Evolutionary conservation across 2,888 invertebrate genomes (phyloP).

Genomic region (Lepidochitona cinerea): DNA sequence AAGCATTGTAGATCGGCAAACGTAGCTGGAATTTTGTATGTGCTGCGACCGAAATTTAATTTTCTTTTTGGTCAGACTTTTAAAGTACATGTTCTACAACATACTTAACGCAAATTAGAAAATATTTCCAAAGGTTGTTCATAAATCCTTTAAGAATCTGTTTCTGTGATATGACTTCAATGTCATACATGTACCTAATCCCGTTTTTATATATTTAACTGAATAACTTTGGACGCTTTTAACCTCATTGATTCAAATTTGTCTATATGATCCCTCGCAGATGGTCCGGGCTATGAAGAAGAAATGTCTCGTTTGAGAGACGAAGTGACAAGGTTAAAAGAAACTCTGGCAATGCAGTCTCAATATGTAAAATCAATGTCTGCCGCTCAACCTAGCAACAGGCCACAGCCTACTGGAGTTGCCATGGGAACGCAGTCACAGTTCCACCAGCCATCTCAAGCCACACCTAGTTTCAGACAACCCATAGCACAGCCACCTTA

Average conservation of each 20-base stretch:
- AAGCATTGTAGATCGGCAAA: no score
- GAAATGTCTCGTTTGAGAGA: constrained; percentile 55
- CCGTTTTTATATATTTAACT: no score
- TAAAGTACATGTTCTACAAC: no score
- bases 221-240: not conserved
- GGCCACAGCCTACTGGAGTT: not conserved
- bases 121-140: no score
- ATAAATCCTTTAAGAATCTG: no score
- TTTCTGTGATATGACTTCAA: no score
- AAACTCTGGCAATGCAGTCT: constrained; percentile 62
- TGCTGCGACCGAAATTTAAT: no score
- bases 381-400: not conserved
- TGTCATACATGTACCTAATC: no score
- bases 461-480: not conserved
- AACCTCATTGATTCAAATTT: not conserved
- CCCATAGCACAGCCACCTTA: not conserved
- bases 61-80: no score
- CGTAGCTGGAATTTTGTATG: no score
- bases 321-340: constrained; percentile 59
- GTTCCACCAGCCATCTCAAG: not conserved
- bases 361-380: constrained; percentile 47
- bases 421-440: not conserved
- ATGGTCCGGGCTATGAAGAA: constrained; percentile 39
- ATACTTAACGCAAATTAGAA: no score
- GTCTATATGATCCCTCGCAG: not conserved